Conservation (phyloP, 1,140 invertebrate species). For the Drosophila chauvacae region DNA sequence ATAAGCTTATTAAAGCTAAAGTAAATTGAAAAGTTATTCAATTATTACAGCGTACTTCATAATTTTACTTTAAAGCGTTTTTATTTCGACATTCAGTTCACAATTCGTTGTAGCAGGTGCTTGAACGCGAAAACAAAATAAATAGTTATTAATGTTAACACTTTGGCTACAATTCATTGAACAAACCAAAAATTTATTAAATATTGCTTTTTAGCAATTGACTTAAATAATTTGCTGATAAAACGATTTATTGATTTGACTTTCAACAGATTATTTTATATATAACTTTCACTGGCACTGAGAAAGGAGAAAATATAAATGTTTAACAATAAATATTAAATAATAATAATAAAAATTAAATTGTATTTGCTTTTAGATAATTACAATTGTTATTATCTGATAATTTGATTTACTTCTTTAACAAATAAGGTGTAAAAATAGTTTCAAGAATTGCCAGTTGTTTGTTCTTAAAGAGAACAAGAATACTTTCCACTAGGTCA, state of each 20-base stretch:
- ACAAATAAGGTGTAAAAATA: too few species aligned
- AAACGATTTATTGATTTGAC: neutral
- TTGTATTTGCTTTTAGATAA: neutral
- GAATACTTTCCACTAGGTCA: too few species aligned
- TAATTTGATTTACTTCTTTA: neutral
- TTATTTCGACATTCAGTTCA: neutral
- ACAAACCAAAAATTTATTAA: neutral
- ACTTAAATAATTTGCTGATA: neutral
- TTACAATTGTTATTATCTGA: neutral
- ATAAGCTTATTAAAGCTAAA: neutral
- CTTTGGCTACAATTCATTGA: neutral
- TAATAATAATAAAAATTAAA: too few species aligned
- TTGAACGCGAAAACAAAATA: neutral
- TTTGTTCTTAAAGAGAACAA: neutral
- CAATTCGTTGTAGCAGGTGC: neutral
- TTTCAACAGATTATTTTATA: neutral
- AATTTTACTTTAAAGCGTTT: neutral
- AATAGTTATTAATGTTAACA: neutral
- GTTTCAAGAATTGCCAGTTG: too few species aligned
- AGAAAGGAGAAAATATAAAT: neutral
- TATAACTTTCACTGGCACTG: conserved; percentile 6
- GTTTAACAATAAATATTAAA: too few species aligned
- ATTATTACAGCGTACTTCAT: neutral
- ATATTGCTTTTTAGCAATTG: neutral
- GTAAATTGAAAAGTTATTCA: neutral